Base-by-base conservation (phyloP, 1,140 invertebrate genomes). In the Parasteatoda tepidariorum region DNA sequence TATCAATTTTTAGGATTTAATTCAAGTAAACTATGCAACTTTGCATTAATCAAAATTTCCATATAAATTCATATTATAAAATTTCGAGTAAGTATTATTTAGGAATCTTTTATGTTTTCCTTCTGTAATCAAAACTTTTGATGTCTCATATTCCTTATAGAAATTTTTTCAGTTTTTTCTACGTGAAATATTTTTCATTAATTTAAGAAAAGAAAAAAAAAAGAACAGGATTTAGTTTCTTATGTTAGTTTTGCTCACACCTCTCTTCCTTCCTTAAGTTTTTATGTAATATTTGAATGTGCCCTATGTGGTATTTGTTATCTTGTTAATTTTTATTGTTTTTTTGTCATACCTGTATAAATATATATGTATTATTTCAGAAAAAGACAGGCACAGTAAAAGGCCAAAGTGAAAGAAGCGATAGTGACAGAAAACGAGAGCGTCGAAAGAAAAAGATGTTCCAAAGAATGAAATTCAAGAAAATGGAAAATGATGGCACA, bases 401-500 rank as follows among this genome's bases (percentile, higher is more conserved):
- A 85, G 94, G 94, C 38, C 93, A 93, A 89, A 91, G 92, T 33
- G 97, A 99, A 90, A 92, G 93, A 87, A 93, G 93, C 0, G 90
- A 91, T 34, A 97, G 96, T 0, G 97, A 99, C 88, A 97, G 93
- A 89, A 97, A 97, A 86, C 92, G 96, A 55, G 95, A 95, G 86
- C 91, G 96, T 84, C 91, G 97, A 74, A 92, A 93, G 86, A 99
- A 98, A 90, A 98, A 98, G 88, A 88, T 92, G 34, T 91, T 92
- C 18, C 95, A 97, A 87, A 90, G 91, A 22, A 88, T 88, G 0
- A 86, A 85, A 41, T 38, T 64, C 15, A 79, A 83, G 38, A 70
- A 84, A 11, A 62, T 31, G 31, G 34, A 67, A 24, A 83, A 81
- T 34, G 34, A 68, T 22, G 84, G 81, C 66, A 31, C 31, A 66